Percentiles rank a stretch among this genome's conserved stretches.
Evolutionary conservation across 2,797 vertebrate species (phyloP).

Genomic region (Cheirogaleus major): DNA sequence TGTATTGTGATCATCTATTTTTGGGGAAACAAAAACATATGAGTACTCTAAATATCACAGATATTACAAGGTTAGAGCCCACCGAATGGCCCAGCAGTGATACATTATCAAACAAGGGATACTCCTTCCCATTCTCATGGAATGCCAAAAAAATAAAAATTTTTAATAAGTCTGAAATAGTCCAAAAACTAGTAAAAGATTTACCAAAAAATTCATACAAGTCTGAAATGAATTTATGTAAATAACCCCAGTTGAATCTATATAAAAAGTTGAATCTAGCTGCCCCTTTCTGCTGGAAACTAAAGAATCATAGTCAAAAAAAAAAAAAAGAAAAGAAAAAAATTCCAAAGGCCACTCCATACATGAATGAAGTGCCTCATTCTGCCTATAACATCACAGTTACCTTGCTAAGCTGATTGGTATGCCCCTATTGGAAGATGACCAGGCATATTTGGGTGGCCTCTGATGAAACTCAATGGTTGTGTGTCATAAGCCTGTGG

Average conservation of each 20-base stretch:
- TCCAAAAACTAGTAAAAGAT: neutral
- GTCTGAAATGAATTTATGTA: neutral
- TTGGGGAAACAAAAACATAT: neutral
- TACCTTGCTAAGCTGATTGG: neutral
- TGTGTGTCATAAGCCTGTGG: too few species aligned
- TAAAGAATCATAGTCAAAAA: neutral
- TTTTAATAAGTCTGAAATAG: neutral
- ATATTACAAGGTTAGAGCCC: neutral
- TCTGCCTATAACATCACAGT: too few species aligned
- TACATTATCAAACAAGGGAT: neutral
- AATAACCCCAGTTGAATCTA: neutral
- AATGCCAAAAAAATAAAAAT: neutral
- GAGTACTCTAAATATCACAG: neutral
- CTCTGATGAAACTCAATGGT: neutral
- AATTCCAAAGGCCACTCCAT: neutral
- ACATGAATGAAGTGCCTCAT: neutral
- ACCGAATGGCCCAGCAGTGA: neutral
- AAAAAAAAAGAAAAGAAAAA: neutral
- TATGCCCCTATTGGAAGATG: too few species aligned
- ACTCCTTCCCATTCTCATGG: neutral
- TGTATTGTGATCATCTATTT: neutral
- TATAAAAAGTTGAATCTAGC: neutral
- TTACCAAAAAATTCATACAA: neutral
- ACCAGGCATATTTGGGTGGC: neutral
- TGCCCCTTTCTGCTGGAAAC: neutral